Conservation (phyloP, 2,888 invertebrate genomes). For the Blera fallax region DNA sequence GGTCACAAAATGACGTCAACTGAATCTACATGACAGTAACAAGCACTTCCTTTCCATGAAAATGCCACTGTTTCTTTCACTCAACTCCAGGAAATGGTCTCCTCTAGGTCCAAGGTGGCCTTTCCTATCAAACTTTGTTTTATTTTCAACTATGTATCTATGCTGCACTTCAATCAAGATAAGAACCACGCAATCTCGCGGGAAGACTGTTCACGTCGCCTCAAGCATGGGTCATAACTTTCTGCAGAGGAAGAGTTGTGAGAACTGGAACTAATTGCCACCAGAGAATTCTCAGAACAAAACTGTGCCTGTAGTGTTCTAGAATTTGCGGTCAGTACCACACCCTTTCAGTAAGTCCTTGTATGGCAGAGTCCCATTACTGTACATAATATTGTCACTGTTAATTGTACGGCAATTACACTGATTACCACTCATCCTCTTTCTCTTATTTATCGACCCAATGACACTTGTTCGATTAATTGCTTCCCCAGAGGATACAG, state of each 20-base stretch:
- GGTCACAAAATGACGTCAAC: too few species aligned
- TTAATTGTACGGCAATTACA: conserved; percentile 63
- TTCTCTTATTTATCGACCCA: conserved; percentile 64
- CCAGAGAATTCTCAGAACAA: background rate
- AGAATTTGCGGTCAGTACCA: background rate
- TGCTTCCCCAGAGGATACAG: conserved; percentile 44
- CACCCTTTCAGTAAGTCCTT: conserved; percentile 33
- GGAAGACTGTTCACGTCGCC: background rate
- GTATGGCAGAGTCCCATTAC: conserved; percentile 26
- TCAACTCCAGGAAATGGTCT: too few species aligned
- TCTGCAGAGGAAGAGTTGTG: background rate
- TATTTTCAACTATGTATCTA: too few species aligned
- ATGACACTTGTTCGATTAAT: conserved; percentile 71
- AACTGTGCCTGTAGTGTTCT: background rate
- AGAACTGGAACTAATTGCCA: background rate
- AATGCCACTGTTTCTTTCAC: too few species aligned
- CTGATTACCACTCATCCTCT: conserved; percentile 58
- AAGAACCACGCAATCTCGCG: too few species aligned
- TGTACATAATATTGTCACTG: conserved; percentile 60
- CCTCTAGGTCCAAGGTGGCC: too few species aligned
- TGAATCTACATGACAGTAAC: too few species aligned
- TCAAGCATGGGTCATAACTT: conserved; percentile 1
- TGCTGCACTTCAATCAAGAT: too few species aligned
- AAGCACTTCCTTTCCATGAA: too few species aligned
- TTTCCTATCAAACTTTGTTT: too few species aligned